Conservation (phyloP, 1,140 invertebrate species). For the Drosophila pandora region DNA sequence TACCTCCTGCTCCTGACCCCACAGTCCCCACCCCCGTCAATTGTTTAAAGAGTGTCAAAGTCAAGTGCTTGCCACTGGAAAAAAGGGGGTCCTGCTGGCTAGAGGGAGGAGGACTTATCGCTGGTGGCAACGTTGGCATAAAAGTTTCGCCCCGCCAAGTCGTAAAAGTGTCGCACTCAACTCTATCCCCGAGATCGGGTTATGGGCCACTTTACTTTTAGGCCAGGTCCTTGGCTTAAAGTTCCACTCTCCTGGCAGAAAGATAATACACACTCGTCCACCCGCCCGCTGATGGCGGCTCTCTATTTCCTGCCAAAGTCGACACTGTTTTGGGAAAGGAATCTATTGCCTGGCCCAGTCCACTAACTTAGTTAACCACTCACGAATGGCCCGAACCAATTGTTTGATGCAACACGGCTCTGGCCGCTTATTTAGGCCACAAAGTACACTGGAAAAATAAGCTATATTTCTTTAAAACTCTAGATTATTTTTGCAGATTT, state of each 20-base stretch:
- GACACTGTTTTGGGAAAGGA: constrained; percentile 17
- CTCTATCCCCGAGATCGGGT: constrained; percentile 30
- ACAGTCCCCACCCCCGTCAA: constrained; percentile 46
- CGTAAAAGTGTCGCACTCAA: constrained; percentile 70
- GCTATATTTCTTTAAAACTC: neutral
- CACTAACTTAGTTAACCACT: constrained; percentile 42
- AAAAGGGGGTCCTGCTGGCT: constrained; percentile 1
- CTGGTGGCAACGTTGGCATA: constrained; percentile 73
- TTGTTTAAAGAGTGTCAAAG: constrained; percentile 82
- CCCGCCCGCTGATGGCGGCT: constrained; percentile 22
- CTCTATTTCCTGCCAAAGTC: constrained; percentile 10
- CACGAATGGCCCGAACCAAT: constrained; percentile 28
- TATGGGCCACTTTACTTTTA: constrained; percentile 29
- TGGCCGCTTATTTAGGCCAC: constrained; percentile 20
- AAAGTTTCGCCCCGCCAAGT: constrained; percentile 66
- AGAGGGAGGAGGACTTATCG: constrained; percentile 53
- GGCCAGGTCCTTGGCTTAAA: constrained; percentile 19
- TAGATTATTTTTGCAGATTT: neutral
- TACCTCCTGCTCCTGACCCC: neutral
- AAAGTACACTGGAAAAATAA: neutral
- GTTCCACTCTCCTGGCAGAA: constrained; percentile 30
- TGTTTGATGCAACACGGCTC: constrained; percentile 35
- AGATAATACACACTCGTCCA: constrained; percentile 30
- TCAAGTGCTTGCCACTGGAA: constrained; percentile 64
- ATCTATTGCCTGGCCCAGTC: constrained; percentile 32